A percentile compares a stretch with the other conserved stretches of the same genome.
Evolutionary conservation across 2,113 vertebrate genomes (phyloP).

Genomic region (Pipa parva): DNA sequence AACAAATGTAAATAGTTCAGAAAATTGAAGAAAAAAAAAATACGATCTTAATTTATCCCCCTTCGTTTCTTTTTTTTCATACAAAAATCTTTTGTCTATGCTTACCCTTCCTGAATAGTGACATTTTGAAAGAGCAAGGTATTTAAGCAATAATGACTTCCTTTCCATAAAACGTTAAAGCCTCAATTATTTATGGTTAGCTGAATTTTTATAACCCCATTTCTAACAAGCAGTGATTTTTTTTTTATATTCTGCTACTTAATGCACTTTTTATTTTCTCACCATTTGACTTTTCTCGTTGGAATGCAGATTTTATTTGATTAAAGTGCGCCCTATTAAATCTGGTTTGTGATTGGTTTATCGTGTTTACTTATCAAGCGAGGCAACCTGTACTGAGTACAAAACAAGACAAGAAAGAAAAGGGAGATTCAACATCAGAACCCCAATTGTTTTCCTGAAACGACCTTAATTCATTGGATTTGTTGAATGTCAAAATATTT

Average conservation of each 20-base stretch:
- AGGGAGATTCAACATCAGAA: too few relatives aligned
- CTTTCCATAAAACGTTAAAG: constrained; percentile 40
- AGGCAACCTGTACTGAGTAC: neutral
- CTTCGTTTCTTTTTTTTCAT: constrained; percentile 21
- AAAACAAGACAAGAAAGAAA: neutral
- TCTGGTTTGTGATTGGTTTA: neutral
- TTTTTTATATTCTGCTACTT: constrained; percentile 28
- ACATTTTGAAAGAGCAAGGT: constrained; percentile 44
- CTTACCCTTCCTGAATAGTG: constrained; percentile 42
- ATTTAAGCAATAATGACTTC: constrained; percentile 44
- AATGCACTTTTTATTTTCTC: constrained; percentile 24
- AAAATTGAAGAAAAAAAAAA: constrained; percentile 1
- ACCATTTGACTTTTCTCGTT: neutral
- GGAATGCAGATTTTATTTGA: constrained; percentile 9
- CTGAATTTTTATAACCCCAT: constrained; percentile 42
- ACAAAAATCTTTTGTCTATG: constrained; percentile 33
- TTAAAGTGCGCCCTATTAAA: constrained; percentile 5
- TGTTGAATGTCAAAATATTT: too few relatives aligned
- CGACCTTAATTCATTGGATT: too few relatives aligned
- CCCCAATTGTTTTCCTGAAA: too few relatives aligned
- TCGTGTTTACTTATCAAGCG: neutral
- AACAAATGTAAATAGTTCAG: constrained; percentile 8
- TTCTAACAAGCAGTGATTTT: constrained; percentile 27
- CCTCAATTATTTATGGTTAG: constrained; percentile 43
- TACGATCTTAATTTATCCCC: constrained; percentile 31